Base-by-base conservation (phyloP, 2,888 invertebrate species). In the Meta bourneti region DNA sequence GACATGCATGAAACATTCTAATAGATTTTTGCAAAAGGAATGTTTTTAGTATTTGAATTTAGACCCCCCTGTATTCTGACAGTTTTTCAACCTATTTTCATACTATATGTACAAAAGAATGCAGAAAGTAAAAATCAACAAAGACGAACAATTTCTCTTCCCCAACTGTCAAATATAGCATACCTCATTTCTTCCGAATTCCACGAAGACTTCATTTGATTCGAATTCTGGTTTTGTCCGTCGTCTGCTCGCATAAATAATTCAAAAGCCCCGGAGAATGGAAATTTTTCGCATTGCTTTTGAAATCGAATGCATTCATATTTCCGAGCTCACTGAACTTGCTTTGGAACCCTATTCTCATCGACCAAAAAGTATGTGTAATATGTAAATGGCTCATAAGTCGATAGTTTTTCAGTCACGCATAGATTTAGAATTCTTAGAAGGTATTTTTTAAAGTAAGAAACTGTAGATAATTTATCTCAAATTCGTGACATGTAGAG, bases 241-340 rank as follows among this genome's bases (percentile, higher is more conserved):
- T 16, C 61, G 52, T 61, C 34, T 13, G 34, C 48, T 61, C 61
- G 54, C 77, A 86, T 86, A 78, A 86, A 86, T 86, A 78, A 86
- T 86, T 77, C 85, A 86, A n/a, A 11, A 86, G 77, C 77, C 20
- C 70, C 77, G 77, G 69, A 54, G 77, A 77, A 78, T 86, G 85
- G 70, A 86, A 70, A 69, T 78, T 86, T 86, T 70, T 70, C 51
- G 49, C 54, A 69, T 19, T 7, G 16, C 51, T 70, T 69, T 70
- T 70, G 49, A 61, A 78, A 19, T 49, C 20, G 51, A 77, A 78
- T 61, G 49, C 49, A 71, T 82, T 71, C 61, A 79, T 79, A 61
- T 34, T 9, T 13, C 61, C 0, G 51, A 51, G 61, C 61, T 5
- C 61, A 61, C 16, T 61, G 61, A 61, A 61, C 61, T 61, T 61